These are phyloP conservation scores for Ctenosaura bakeri DNA, from an alignment of 2,797 vertebrate genomes.

Conservation along the genomic window DNA sequence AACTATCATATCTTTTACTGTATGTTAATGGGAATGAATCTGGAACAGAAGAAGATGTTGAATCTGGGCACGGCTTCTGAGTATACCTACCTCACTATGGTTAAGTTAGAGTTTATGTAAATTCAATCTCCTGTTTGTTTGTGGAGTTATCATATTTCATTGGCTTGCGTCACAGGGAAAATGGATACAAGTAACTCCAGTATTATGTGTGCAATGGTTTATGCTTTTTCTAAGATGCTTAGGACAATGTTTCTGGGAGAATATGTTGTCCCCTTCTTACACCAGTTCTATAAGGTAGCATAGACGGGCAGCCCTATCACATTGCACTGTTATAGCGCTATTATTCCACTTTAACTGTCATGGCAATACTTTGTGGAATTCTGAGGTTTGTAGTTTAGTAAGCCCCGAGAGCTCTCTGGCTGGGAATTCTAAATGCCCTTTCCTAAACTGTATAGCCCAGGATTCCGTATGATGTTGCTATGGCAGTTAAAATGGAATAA, in stretches of 20 bases:
- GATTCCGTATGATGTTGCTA: no score
- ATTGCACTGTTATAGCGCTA: no score
- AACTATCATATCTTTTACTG: slow-evolving; percentile 99
- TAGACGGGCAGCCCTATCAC: no score
- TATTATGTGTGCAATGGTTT: not conserved
- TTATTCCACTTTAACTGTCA: no score
- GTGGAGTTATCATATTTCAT: not conserved
- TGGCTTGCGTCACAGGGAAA: not conserved
- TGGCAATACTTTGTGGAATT: no score
- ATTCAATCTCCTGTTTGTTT: not conserved
- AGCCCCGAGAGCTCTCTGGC: no score
- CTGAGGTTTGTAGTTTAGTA: no score
- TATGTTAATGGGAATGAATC: slow-evolving; percentile 93
- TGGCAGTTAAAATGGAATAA: no score
- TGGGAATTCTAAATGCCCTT: no score
- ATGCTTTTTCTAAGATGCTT: not conserved
- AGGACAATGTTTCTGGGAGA: not conserved
- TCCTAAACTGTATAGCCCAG: no score
- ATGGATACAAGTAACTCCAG: not conserved
- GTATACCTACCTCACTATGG: slow-evolving; percentile 93
- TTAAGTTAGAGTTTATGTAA: slow-evolving; percentile 66
- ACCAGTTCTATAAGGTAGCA: not conserved
- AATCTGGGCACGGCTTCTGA: slow-evolving; percentile 88
- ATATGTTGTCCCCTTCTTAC: not conserved
- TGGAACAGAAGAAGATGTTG: slow-evolving; percentile 91